phyloP scores from a whole-genome alignment of 2,113 vertebrate species.

The Heteronetta atricapilla region DNA sequence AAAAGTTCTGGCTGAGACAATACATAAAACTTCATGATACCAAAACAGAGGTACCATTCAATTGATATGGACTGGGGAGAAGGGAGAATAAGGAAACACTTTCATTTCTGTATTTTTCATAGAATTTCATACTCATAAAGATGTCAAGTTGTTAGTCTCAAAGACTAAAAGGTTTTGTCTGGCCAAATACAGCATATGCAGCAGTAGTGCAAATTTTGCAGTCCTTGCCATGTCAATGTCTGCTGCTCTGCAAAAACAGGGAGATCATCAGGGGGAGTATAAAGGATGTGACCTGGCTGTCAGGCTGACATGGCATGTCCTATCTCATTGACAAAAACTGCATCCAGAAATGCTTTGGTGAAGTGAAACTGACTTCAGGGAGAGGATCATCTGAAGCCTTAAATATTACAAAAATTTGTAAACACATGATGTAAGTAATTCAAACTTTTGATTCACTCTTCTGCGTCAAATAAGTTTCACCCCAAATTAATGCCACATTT shows the following conservation, averaged over 20 bases:
- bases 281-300: conserved; percentile 9
- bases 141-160: background rate
- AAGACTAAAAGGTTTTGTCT: background rate
- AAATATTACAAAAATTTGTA: background rate
- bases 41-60: background rate
- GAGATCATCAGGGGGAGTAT: background rate
- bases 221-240: background rate
- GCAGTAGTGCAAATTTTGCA: background rate
- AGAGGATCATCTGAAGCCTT: background rate
- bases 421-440: background rate
- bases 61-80: background rate
- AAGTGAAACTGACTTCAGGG: background rate
- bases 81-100: background rate
- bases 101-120: background rate
- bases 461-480: background rate
- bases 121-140: background rate
- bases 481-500: background rate
- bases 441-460: background rate
- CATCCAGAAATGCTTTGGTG: background rate
- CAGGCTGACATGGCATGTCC: background rate
- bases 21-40: background rate
- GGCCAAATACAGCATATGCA: background rate
- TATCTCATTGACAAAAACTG: background rate
- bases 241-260: background rate
- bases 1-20: background rate